Base-by-base conservation (phyloP, 2,888 invertebrate species). In the Zygaena filipendulae region DNA sequence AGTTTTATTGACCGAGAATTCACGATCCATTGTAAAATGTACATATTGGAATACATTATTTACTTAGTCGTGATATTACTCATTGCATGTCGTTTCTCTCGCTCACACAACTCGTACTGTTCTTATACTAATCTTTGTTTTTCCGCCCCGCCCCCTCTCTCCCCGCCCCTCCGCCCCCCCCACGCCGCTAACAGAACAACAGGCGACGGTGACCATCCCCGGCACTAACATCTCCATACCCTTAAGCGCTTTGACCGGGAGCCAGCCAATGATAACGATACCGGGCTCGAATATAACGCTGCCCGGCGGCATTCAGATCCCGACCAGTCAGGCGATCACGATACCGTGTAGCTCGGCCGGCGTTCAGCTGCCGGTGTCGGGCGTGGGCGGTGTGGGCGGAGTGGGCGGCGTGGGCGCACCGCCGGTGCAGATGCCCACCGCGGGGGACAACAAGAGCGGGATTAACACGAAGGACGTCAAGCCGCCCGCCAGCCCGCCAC, bases 211-310 rank as follows among this genome's bases (percentile, higher is more conserved):
- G 46, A 81, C 82, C 28, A 84, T 85, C 46, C 84, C 85, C 32
- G 85, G 85, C 54, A 85, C 85, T 49, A 85, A 85, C 64, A 72
- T 85, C 45, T 71, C 82, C 52, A 82, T 85, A 45, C 85, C 85
- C 29, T 47, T 81, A 50, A 69, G 67, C 55, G 74, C 77, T 42
- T 52, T 80, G 52, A 58, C 69, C 44, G 66, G 67, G 36, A 63
- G 59, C 44, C 83, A 82, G 47, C 62, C 68, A 37, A 67, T 84
- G 49, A 67, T 84, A 33, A 77, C 77, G 14, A 82, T 84, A 47
- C 83, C 84, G 28, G 82, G 82, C 21, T 71, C 82, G 10, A 84
- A 82, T 16, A 16, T 16, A 6, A 16, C 16, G 16, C 4, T 16
- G 5, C 39, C 47, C 32, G 42, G 35, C 30, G 46, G 43, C 24